Conservation (phyloP, 2,113 vertebrate species). For the Toxotes chatareus region DNA sequence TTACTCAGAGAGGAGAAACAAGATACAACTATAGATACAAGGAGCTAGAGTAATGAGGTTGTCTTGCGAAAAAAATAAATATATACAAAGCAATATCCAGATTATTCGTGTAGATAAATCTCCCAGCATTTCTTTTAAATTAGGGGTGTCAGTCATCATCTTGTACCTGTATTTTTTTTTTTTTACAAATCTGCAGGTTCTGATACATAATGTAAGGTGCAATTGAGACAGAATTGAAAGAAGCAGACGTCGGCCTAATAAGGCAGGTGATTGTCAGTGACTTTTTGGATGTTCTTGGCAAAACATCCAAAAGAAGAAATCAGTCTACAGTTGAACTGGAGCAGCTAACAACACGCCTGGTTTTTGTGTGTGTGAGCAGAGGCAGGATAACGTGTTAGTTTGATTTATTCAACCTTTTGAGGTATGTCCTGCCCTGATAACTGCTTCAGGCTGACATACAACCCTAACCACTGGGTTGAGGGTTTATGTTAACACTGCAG, state of each 20-base stretch:
- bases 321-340: no score
- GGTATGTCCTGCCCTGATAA: background rate
- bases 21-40: background rate
- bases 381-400: background rate
- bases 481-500: background rate
- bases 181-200: background rate
- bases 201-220: background rate
- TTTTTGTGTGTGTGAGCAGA: background rate
- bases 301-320: background rate
- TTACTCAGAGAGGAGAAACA: background rate
- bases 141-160: background rate
- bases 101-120: background rate
- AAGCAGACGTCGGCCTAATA: background rate
- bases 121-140: background rate
- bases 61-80: background rate
- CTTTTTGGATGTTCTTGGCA: no score
- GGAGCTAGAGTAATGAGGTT: background rate
- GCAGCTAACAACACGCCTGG: background rate
- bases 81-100: background rate
- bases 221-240: background rate
- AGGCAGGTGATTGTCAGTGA: no score
- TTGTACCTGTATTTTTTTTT: background rate
- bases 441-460: background rate
- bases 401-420: background rate
- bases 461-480: background rate